Base-by-base conservation (phyloP, 2,888 invertebrate species). In the Tridacna crocea region DNA sequence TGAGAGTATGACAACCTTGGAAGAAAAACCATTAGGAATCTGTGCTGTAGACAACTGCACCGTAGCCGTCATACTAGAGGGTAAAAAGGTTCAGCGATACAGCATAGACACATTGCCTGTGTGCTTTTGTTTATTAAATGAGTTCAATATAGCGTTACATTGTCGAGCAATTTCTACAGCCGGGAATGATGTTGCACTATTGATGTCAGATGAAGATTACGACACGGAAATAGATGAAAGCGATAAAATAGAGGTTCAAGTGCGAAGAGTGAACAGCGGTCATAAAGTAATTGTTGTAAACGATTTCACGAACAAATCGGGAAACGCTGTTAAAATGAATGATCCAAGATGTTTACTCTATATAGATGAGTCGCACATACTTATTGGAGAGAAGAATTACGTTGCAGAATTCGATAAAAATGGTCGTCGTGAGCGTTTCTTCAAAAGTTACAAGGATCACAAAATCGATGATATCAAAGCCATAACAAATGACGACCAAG, bases 401-500 rank as follows among this genome's bases (percentile, higher is more conserved):
- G 46, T 68, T 10, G 68, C 68, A 17, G 68, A 68, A 0, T 68
- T 68, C n/a, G n/a, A 68, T n/a, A 22, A 47, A n/a, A 11, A 3
- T 46, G 36, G 17, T n/a, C 4, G n/a, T n/a, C 36, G 68, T 8
- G n/a, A 46, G n/a, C 17, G 22, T 17, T 68, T 68, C 68, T 68
- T 68, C 68, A 68, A 68, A 68, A 68, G 68, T 46, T 68, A 68
- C 68, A 68, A 68, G 22, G n/a, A 47, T 47, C 68, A 68, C n/a
- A 19, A n/a, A 15, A 68, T 68, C 11, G 24, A 47, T 12, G 68
- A 47, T 11, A 68, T 68, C n/a, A 27, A 47, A n/a, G 68, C n/a
- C 17, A 13, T 68, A 11, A 46, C 68, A 46, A 22, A 19, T 6
- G 68, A 68, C n/a, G 11, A 68, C 22, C 47, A 68, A 68, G 68